Base-by-base conservation (phyloP, 2,888 invertebrate genomes). In the Crepidodera aurea region DNA sequence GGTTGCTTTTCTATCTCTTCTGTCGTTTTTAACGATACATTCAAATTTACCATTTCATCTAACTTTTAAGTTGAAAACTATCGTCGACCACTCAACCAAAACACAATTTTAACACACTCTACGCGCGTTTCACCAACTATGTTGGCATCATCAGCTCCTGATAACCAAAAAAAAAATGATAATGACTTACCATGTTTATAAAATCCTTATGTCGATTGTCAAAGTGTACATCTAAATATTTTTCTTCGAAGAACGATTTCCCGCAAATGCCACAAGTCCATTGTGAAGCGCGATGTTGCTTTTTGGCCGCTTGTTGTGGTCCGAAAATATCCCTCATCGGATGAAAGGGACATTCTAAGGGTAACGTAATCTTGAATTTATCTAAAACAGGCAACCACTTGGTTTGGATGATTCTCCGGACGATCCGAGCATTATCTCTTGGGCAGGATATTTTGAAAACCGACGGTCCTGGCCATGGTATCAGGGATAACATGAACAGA, bases 191-290 rank as follows among this genome's bases (percentile, higher is more conserved):
- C 88, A 90, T 90, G 80, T 93, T 93, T 76, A 93, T 90, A 82
- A 90, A 87, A 80, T 88, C 88, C 82, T 88, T 90, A 83, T 94
- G 94, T 76, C 93, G 88, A 83, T 90, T 90, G 84, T 94, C 93
- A 85, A 94, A 94, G 82, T 95, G 95, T 77, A 88, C 85, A 82
- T 94, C 94, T 75, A 94, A 85, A 82, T 90, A 91, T 76, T 90
- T 89, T 81, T 94, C 94, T 80, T 93, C 91, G 83, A 92, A 94
- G 81, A 94, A 94, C 68, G 93, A 93, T 82, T 94, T 93, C 71
- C 94, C 94, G 83, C 95, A 95, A 70, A 93, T 87, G 62, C 92
- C 91, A 78, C 95, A 95, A 7, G 92, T 93, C 94, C 94, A 94
- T 81, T 94, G 93, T 29, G 92, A 92, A 13, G 92, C 88, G 66